Evolutionary conservation across 2,888 invertebrate species (phyloP).

Genomic region (Pycnomerus fuliginosus): DNA sequence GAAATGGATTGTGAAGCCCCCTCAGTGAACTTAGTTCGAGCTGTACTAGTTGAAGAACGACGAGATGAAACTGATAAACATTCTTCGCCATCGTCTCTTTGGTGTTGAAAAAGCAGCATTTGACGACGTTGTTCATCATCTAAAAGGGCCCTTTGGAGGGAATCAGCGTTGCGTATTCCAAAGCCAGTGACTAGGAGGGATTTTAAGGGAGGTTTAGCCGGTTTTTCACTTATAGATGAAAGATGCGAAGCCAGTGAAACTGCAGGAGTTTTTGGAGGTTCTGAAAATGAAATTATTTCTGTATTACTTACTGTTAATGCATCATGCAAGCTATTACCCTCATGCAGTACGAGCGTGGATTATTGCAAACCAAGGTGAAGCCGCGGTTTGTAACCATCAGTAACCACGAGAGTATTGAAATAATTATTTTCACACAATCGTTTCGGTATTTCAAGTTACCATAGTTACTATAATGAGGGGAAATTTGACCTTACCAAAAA

Average conservation of each 20-base stretch:
- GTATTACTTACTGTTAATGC: no score
- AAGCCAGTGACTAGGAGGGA: constrained; percentile 37
- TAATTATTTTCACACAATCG: no score
- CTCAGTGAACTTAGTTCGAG: no score
- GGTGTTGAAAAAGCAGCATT: constrained; percentile 19
- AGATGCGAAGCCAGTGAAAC: neutral
- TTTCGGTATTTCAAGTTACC: no score
- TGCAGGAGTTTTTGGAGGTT: constrained; percentile 1
- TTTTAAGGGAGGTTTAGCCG: neutral
- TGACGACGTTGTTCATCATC: constrained; percentile 25
- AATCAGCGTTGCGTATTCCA: constrained; percentile 40
- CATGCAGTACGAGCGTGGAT: neutral
- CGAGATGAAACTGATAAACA: constrained; percentile 9
- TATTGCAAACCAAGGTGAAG: no score
- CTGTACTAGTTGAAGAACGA: no score
- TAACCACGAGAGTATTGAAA: neutral
- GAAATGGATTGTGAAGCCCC: no score
- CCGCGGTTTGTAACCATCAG: no score
- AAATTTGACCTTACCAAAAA: no score
- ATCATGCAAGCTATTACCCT: no score
- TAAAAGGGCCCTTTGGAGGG: constrained; percentile 37
- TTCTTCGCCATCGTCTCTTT: constrained; percentile 17
- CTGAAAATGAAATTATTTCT: no score
- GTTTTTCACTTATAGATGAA: neutral
- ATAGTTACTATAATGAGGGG: no score